A percentile compares a stretch with the other conserved stretches of the same genome.
These are phyloP conservation scores for Subanguina moxae DNA, from an alignment of 1,140 invertebrate species.

Conservation along the genomic window DNA sequence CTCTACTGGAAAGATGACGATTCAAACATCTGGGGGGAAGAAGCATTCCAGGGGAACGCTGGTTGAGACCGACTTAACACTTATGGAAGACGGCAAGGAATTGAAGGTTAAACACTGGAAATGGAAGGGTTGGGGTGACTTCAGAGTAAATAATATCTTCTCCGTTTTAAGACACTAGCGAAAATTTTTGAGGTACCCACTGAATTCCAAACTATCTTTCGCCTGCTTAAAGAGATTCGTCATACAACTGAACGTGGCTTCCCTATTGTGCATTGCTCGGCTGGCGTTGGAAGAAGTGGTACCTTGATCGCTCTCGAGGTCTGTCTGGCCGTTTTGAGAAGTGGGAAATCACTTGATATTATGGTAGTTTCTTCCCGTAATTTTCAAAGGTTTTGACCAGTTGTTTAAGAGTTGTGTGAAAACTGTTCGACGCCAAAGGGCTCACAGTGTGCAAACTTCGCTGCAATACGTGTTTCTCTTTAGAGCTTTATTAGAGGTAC, in stretches of 20 bases:
- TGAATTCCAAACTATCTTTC: background rate
- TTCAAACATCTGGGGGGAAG: background rate
- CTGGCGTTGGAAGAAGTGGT: background rate
- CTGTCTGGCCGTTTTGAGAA: background rate
- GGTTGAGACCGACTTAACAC: background rate
- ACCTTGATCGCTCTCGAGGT: background rate
- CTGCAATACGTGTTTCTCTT: background rate
- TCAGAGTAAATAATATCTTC: slow-evolving; percentile 15
- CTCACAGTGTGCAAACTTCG: slow-evolving; percentile 1
- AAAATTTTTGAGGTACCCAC: background rate
- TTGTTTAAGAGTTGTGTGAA: background rate
- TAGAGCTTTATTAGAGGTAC: background rate
- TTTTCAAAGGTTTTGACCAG: background rate
- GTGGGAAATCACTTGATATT: background rate
- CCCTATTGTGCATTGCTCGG: background rate
- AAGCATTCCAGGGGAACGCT: slow-evolving; percentile 5
- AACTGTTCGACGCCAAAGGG: background rate
- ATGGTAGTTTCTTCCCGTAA: too few relatives aligned
- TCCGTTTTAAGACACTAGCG: background rate
- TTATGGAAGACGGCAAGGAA: slow-evolving; percentile 8
- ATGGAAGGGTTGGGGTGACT: slow-evolving; percentile 42
- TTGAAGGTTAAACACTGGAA: slow-evolving; percentile 25
- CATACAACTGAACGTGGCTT: background rate
- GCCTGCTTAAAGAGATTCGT: background rate
- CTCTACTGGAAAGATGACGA: background rate